Base-by-base conservation (phyloP, 2,113 vertebrate species). In the Felis chaus region DNA sequence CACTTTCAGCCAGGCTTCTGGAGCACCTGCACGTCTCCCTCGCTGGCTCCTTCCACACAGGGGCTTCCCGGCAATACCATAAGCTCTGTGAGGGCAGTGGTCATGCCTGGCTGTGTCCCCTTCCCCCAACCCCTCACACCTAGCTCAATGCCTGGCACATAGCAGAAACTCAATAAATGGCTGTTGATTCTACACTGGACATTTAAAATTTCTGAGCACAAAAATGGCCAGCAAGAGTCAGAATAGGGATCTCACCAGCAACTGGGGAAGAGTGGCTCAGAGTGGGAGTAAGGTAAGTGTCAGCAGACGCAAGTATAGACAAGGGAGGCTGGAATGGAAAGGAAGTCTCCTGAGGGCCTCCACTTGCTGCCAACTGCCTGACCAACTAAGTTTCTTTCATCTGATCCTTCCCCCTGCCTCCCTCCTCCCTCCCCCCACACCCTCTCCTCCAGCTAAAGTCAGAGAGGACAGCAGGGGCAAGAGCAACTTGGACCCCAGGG, bases 91-190 rank as follows among this genome's bases (percentile, higher is more conserved):
- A 78, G 9, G 16, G 23, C 63, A 76, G 73, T 25, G 39, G 9
- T 23, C 73, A 5, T 2, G 39, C 36, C 74, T 71, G 27, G 2
- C 23, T 53, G 29, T 3, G 11, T 55, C 5, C 65, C 14, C 8
- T 21, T 41, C 55, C 10, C 14, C 3, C 18, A 0, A 8, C 7
- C 10, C 63, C 4, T 23, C 5, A 0, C 10, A 18, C 33, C 63
- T 19, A 18, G n/a, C 33, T n/a, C 53, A 48, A 27, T 61, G 65
- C 33, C 48, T 50, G 73, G 55, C 25, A 36, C 25, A 10, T 9
- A 23, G 55, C 65, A 61, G 48, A 89, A 36, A 36, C 29, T 74
- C 65, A 41, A 7, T 36, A 53, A 80, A 15, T 53, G 39, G 36
- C 41, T 84, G 79, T 15, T 15, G 19, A 14, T 31, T 25, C 48